Percentiles rank a stretch among this genome's conserved stretches.
Evolutionary conservation across 2,113 vertebrate genomes (phyloP).

Genomic region (Alosa alosa): DNA sequence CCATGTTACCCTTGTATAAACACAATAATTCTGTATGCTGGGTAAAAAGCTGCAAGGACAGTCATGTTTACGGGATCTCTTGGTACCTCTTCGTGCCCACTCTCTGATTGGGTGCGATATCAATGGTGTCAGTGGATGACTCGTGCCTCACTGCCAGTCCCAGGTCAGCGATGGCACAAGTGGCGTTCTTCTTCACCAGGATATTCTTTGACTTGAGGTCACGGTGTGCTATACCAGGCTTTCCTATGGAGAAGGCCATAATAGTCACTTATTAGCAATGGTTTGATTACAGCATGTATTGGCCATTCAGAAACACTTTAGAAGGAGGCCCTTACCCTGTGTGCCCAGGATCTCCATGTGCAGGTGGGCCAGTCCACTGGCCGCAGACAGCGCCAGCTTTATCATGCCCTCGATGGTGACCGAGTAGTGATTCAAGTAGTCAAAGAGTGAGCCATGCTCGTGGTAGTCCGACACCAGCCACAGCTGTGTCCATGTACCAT

Average conservation of each 20-base stretch:
- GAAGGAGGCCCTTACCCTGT: slow-evolving; percentile 76
- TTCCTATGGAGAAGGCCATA: slow-evolving; percentile 71
- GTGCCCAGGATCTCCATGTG: slow-evolving; percentile 99
- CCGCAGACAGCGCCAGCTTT: slow-evolving; percentile 89
- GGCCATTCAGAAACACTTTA: too few species aligned
- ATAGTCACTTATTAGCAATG: not conserved
- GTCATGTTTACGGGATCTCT: not conserved
- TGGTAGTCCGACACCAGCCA: slow-evolving; percentile 98
- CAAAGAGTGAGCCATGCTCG: slow-evolving; percentile 93
- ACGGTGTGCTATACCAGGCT: slow-evolving; percentile 95
- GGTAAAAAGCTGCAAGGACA: too few species aligned
- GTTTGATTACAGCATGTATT: too few species aligned
- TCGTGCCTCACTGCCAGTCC: slow-evolving; percentile 95
- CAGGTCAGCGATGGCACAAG: slow-evolving; percentile 94
- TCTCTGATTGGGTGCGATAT: slow-evolving; percentile 95
- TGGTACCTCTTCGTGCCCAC: slow-evolving; percentile 93
- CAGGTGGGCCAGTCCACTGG: slow-evolving; percentile 92
- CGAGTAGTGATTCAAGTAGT: slow-evolving; percentile 94
- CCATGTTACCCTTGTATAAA: too few species aligned
- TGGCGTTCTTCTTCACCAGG: slow-evolving; percentile 95
- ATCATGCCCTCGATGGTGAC: slow-evolving; percentile 97
- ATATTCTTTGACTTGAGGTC: slow-evolving; percentile 99
- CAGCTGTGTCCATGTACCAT: slow-evolving; percentile 96
- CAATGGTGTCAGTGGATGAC: slow-evolving; percentile 92
- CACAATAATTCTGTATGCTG: too few species aligned